These are phyloP conservation scores for Chloroclystis v-ata DNA, from an alignment of 2,888 invertebrate species.

Conservation along the genomic window DNA sequence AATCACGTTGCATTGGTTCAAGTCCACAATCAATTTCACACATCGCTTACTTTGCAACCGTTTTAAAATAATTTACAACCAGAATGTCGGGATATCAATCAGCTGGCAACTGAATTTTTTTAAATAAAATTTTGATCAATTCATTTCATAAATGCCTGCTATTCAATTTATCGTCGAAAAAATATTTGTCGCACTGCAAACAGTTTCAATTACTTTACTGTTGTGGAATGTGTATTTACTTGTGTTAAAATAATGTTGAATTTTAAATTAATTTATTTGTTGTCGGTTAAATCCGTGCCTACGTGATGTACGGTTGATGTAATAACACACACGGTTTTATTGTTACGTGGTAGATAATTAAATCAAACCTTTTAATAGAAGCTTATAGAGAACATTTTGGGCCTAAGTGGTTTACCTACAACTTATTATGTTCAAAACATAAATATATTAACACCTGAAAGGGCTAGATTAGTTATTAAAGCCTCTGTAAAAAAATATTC, in stretches of 20 bases:
- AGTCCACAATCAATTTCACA: background rate
- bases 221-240: no score
- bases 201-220: background rate
- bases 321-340: no score
- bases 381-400: no score
- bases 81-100: slow-evolving; percentile 4
- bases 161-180: slow-evolving; percentile 15
- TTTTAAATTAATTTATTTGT: slow-evolving; percentile 40
- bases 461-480: no score
- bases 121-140: slow-evolving; percentile 8
- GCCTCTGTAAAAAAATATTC: no score
- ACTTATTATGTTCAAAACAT: no score
- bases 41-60: background rate
- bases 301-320: no score
- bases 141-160: slow-evolving; percentile 15
- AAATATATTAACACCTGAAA: no score
- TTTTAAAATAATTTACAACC: background rate
- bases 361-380: no score
- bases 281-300: no score
- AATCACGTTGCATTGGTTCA: background rate
- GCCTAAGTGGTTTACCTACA: no score
- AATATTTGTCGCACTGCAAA: slow-evolving; percentile 2
- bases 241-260: slow-evolving; percentile 29
- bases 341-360: no score
- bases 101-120: slow-evolving; percentile 2